Base-by-base conservation (phyloP, 2,797 vertebrate species). In the Amphiprion clarkii region DNA sequence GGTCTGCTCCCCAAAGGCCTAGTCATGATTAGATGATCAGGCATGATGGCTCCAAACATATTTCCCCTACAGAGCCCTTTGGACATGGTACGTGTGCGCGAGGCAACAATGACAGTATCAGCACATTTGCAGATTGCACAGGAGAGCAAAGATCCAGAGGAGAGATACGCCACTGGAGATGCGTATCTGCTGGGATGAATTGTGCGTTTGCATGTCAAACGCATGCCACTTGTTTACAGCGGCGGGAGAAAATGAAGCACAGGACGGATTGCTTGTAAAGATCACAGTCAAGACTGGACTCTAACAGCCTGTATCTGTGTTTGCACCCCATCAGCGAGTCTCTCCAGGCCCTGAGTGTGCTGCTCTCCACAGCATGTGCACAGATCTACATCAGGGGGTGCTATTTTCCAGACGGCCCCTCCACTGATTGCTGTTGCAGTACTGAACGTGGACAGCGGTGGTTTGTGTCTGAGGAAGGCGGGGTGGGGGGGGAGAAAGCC, bases 21-120 rank as follows among this genome's bases (percentile, higher is more conserved):
- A 13, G 65, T 87, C 71, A 84, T 90, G 85, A 91, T 91, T 82
- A 87, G 82, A 89, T 89, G 85, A 90, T 93, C 85, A 78, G 83
- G 73, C 64, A 66, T 82, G 79, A 89, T 87, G 88, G 83, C 87
- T 89, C 57, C 73, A 67, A 91, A 87, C 85, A 86, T 90, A 88
- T 91, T 92, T 87, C 80, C 71, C 76, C 68, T 65, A 67, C 44
- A 23, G 76, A 83, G 63, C 49, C 77, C 79, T 78, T 75, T 81
- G 79, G 82, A 85, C 74, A 69, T 42, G 42, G 46, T 61, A 19
- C 51, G 42, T 7, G 52, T 25, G 31, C 36, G 54, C 66, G 63
- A 63, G 52, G 62, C 39, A 75, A 69, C 52, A 55, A 25, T 76
- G 79, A 83, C 66, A 77, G 75, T 82, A 89, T 88, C 84, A 89